Evolutionary conservation across 2,113 vertebrate species (phyloP).

Genomic region (Ardeotis arabs): DNA sequence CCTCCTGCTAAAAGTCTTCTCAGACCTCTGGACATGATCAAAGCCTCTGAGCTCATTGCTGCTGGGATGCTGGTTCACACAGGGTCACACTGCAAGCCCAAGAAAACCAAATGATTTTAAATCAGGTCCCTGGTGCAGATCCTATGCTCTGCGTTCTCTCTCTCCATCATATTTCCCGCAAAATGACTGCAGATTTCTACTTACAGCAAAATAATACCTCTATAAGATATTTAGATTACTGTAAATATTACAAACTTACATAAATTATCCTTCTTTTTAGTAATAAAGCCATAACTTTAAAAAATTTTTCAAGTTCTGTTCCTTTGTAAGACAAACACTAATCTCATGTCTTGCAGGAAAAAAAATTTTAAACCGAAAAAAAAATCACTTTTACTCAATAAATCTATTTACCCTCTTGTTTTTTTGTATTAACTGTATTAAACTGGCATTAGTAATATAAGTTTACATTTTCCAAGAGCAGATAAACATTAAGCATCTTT

Average conservation of each 20-base stretch:
- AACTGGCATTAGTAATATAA: background rate
- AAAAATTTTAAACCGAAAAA: background rate
- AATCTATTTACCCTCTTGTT: background rate
- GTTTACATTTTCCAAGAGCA: background rate
- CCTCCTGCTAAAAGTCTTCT: background rate
- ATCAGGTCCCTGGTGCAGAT: background rate
- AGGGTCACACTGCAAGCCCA: background rate
- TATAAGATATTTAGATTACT: background rate
- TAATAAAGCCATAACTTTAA: fast-evolving
- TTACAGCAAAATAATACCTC: background rate
- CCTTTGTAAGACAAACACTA: background rate
- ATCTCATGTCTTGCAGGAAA: background rate
- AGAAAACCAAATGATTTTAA: background rate
- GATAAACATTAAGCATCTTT: background rate
- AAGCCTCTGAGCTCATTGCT: background rate
- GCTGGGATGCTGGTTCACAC: background rate
- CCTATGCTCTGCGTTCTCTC: background rate
- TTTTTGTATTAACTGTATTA: background rate
- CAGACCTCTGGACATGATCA: background rate
- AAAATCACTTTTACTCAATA: background rate
- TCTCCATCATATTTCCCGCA: background rate
- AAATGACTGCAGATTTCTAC: background rate
- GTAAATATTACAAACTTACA: background rate
- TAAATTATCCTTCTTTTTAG: background rate
- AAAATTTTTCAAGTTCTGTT: background rate